Conservation (phyloP, 2,888 invertebrate genomes). For the Allygus modestus region DNA sequence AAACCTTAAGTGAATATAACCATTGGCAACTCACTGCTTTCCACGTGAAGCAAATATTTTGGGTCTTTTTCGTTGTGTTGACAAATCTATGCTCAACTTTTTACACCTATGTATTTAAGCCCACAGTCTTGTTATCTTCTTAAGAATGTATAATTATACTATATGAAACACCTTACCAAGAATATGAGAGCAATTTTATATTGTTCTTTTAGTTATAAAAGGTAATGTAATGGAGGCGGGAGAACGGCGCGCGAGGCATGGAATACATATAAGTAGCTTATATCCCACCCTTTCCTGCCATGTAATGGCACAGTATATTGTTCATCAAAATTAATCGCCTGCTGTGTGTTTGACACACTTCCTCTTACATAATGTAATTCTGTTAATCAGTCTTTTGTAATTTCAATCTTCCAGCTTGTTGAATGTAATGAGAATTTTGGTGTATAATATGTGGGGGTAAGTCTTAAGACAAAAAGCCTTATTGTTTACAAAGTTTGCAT, state of each 20-base stretch:
- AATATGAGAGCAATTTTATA: not conserved
- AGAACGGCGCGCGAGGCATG: not conserved
- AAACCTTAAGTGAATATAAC: too few species aligned
- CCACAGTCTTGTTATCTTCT: too few species aligned
- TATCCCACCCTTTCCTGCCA: not conserved
- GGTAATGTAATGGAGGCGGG: not conserved
- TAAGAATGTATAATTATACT: too few species aligned
- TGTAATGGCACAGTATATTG: not conserved
- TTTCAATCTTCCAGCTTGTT: not conserved
- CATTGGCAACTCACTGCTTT: too few species aligned
- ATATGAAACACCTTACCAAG: not conserved
- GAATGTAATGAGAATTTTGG: too few species aligned
- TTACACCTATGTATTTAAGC: too few species aligned
- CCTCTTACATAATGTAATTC: not conserved
- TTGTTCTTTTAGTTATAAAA: not conserved
- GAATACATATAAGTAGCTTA: conserved; percentile 13
- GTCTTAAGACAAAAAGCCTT: too few species aligned
- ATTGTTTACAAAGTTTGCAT: too few species aligned
- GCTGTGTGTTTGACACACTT: not conserved
- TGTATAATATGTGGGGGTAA: too few species aligned
- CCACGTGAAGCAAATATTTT: too few species aligned
- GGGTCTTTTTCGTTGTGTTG: too few species aligned
- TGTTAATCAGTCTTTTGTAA: not conserved
- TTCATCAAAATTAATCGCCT: not conserved
- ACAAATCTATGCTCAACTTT: too few species aligned